Evolutionary conservation across 92 coral and sea anemone genomes (phyloP), one percentile per base, ranked within the genome.

Genomic region (Umimayanthus chanpuru): DNA sequence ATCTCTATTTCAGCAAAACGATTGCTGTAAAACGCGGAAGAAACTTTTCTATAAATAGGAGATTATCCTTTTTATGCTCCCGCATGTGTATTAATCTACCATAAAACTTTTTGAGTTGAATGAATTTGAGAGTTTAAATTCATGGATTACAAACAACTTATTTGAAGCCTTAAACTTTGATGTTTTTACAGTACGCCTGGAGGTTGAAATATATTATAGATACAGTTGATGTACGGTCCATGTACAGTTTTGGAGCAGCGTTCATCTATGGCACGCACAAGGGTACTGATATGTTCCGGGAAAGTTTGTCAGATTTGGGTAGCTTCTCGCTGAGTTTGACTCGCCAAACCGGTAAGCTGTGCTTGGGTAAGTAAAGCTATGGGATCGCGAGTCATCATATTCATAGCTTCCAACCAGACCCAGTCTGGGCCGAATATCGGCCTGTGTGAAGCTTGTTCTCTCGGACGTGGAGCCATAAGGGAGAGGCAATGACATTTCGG

Each of bases 181-280:
- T 44, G 66, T 12, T 55, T 55, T 18, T 30, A 30, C 11, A 23
- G 9, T 41, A 56, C 15, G 64, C 9, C 9, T 47, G 40, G n/a
- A 77, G 30, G 9, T 77, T 44, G 14, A 21, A 25, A 77, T 18
- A 61, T 61, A 61, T 61, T 61, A 20, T 56, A 16, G 70, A 32
- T 56, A 56, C 84, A 53, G 44, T 44, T 50, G 0, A 30, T 49
- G 66, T 14, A 44, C 36, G 6, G 67, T 25, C 14, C 67, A 23
- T 65, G 43, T 44, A 68, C 43, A 68, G 53, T 21, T 43, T 80
- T 28, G 20, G 71, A 81, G 16, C 16, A 88, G 25, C 6, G 77
- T 83, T 88, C 72, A 94, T 29, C 98, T 90, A 44, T 93, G 96
- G 36, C 98, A 94, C 9, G 92, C 93, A 87, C 98, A 94, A 14